These are phyloP conservation scores for Pomatostomus ruficeps DNA, from an alignment of 2,113 vertebrate genomes.

Conservation along the genomic window DNA sequence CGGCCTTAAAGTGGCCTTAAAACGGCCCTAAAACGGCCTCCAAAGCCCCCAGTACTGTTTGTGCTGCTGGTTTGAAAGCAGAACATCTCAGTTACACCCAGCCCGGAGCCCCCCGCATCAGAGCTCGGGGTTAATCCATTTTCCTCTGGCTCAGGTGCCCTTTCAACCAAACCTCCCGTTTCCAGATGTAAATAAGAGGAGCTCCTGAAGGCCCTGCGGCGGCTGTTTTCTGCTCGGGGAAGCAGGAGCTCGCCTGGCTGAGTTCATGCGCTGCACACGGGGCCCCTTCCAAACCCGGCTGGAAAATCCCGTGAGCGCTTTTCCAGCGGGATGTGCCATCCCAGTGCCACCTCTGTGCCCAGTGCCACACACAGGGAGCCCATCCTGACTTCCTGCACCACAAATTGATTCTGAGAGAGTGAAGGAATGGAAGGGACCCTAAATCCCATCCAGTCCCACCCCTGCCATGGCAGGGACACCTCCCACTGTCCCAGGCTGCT, in stretches of 20 bases:
- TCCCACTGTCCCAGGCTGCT: background rate
- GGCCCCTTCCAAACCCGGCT: background rate
- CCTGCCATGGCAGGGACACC: background rate
- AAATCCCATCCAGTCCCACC: rapidly evolving
- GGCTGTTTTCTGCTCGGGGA: background rate
- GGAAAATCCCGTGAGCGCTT: rapidly evolving
- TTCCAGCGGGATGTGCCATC: background rate
- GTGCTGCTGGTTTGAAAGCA: rapidly evolving
- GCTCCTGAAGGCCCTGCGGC: background rate
- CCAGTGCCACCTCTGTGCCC: background rate
- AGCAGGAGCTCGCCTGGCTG: background rate
- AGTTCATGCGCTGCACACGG: background rate
- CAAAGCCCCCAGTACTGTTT: rapidly evolving
- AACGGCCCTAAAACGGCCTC: too few species aligned
- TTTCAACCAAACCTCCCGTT: background rate
- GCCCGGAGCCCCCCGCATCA: background rate
- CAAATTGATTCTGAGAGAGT: rapidly evolving
- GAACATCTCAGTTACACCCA: rapidly evolving
- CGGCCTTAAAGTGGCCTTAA: too few species aligned
- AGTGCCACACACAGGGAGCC: rapidly evolving
- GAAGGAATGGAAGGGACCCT: background rate
- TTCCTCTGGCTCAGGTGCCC: background rate
- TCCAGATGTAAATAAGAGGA: background rate
- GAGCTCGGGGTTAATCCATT: rapidly evolving
- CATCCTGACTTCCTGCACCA: background rate